phyloP scores from a whole-genome alignment of 2,797 vertebrate species.

The Lithobates sylvaticus region DNA sequence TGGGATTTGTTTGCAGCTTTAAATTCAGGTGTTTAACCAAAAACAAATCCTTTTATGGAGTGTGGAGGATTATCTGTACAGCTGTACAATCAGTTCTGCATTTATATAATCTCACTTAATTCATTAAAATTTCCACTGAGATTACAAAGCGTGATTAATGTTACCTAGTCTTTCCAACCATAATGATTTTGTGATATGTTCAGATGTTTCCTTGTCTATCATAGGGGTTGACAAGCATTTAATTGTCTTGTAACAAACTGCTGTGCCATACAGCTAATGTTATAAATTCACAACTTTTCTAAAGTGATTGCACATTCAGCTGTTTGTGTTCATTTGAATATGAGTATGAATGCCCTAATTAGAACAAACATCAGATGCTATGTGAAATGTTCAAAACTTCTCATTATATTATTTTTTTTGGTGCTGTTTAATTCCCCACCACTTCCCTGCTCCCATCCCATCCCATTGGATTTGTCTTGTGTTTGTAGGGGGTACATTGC shows the following conservation, averaged over 20 bases:
- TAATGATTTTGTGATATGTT: not conserved
- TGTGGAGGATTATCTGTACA: constrained; percentile 12
- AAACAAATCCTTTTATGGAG: constrained; percentile 11
- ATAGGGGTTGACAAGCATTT: not conserved
- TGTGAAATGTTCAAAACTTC: not conserved
- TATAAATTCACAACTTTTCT: not conserved
- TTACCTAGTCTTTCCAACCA: not conserved
- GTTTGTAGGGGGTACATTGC: no score
- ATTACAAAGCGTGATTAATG: constrained; percentile 1
- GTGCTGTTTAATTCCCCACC: no score
- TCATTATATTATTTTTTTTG: not conserved
- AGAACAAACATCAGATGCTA: no score
- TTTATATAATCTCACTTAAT: not conserved
- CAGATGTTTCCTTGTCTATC: not conserved
- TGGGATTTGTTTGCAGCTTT: constrained; percentile 12
- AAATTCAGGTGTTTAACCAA: not conserved
- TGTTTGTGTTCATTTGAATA: not conserved
- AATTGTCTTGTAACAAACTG: not conserved
- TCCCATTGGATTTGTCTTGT: no score
- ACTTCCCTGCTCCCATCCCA: no score
- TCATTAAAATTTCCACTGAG: constrained; percentile 15
- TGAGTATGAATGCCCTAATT: not conserved
- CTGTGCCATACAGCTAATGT: not conserved
- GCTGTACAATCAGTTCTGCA: not conserved
- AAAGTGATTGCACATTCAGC: not conserved